A percentile compares a stretch with the other conserved stretches of the same genome.
Evolutionary conservation across 2,888 invertebrate species (phyloP).

Genomic region (Pristionchus japonicus): DNA sequence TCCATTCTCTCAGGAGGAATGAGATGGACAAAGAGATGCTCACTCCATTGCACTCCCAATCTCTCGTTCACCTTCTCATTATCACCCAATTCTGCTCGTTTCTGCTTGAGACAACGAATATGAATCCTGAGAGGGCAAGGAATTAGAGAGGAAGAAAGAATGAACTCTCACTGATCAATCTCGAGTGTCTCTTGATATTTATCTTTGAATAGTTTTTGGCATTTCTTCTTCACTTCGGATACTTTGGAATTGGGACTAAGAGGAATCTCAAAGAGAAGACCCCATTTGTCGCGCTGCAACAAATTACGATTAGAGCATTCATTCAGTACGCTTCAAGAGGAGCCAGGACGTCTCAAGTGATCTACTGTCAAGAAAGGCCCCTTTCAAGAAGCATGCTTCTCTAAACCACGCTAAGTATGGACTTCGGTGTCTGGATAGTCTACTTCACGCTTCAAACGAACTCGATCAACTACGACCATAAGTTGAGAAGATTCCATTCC

Average conservation of each 20-base stretch:
- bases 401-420: too few relatives aligned
- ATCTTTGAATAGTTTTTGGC: constrained; percentile 58
- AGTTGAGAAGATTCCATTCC: background rate
- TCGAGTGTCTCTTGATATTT: constrained; percentile 56
- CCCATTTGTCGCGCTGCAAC: constrained; percentile 51
- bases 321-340: too few relatives aligned
- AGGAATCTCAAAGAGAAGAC: constrained; percentile 62
- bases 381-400: too few relatives aligned
- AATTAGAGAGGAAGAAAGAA: background rate
- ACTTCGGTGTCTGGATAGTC: too few relatives aligned
- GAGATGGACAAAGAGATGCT: constrained; percentile 24
- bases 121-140: background rate
- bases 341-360: too few relatives aligned
- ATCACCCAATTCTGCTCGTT: background rate
- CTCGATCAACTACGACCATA: too few relatives aligned
- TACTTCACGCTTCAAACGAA: too few relatives aligned
- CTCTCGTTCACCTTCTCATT: constrained; percentile 21
- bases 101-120: constrained; percentile 42
- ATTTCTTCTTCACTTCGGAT: constrained; percentile 59
- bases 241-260: constrained; percentile 52
- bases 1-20: constrained; percentile 14
- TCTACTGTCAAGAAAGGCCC: too few relatives aligned
- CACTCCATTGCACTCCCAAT: constrained; percentile 32
- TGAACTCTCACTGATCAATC: constrained; percentile 53
- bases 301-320: too few relatives aligned